phyloP scores from a whole-genome alignment of 2,797 vertebrate genomes.

The Lutjanus argentimaculatus region DNA sequence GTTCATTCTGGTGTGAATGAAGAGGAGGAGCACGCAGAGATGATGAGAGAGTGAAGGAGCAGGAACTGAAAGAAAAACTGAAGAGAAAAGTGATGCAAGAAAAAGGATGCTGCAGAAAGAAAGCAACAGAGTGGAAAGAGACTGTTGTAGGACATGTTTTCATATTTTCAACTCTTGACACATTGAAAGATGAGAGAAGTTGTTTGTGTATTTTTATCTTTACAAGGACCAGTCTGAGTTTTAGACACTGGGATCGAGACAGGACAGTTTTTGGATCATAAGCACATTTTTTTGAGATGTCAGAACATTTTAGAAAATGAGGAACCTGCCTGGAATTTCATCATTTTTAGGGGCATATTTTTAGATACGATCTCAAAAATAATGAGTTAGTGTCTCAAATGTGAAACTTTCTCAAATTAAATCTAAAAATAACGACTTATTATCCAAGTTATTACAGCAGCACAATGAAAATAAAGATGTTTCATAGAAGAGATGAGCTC shows the following conservation, averaged over 20 bases:
- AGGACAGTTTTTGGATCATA: not conserved
- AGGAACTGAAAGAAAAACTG: not conserved
- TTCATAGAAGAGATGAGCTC: too few relatives aligned
- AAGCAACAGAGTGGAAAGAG: not conserved
- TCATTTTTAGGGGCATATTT: too few relatives aligned
- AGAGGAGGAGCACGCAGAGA: not conserved
- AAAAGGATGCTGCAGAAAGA: not conserved
- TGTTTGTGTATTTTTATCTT: not conserved
- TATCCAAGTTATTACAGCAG: too few relatives aligned
- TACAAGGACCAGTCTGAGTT: slow-evolving; percentile 13
- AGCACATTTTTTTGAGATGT: not conserved
- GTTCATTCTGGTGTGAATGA: not conserved
- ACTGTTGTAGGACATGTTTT: not conserved
- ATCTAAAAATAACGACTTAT: too few relatives aligned
- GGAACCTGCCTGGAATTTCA: too few relatives aligned
- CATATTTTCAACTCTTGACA: not conserved
- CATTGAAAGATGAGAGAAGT: not conserved
- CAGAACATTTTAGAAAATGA: too few relatives aligned
- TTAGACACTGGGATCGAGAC: not conserved
- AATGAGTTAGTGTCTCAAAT: too few relatives aligned
- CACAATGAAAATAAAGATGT: too few relatives aligned
- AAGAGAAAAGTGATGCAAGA: too few relatives aligned
- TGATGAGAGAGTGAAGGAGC: not conserved
- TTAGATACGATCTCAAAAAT: too few relatives aligned
- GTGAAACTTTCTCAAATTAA: too few relatives aligned